Evolutionary conservation across 2,113 vertebrate species (phyloP).

Genomic region (Colossoma macropomum): DNA sequence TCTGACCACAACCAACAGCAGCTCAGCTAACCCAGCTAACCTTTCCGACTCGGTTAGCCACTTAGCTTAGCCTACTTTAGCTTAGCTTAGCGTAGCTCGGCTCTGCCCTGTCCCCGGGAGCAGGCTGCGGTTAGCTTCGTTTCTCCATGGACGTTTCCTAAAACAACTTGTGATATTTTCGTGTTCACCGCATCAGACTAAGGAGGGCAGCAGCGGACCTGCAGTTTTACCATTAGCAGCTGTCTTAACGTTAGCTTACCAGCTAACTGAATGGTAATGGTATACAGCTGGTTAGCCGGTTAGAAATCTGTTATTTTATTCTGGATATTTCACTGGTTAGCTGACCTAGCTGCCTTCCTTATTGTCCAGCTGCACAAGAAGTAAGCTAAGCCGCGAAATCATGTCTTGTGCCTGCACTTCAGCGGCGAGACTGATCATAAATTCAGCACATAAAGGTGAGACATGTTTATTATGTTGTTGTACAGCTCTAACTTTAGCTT

Average conservation of each 20-base stretch:
- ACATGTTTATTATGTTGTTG: not conserved
- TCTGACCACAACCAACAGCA: too few species aligned
- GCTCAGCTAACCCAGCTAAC: too few species aligned
- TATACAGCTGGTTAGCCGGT: slow-evolving; percentile 13
- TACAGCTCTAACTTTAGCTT: not conserved
- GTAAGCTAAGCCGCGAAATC: slow-evolving; percentile 20
- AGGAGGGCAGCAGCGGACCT: not conserved
- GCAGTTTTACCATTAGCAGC: not conserved
- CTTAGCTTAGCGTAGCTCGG: not conserved
- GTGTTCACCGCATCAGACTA: not conserved
- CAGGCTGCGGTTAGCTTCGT: too few species aligned
- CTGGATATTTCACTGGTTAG: not conserved
- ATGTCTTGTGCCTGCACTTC: slow-evolving; percentile 65
- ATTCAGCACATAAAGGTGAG: slow-evolving; percentile 64
- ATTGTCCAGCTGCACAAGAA: not conserved
- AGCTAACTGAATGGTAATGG: slow-evolving; percentile 9
- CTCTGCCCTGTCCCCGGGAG: not conserved
- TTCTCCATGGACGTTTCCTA: not conserved
- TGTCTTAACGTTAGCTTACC: too few species aligned
- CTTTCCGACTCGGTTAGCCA: too few species aligned
- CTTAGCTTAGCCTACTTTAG: not conserved
- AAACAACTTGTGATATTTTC: not conserved
- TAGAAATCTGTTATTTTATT: not conserved
- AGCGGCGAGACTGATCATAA: slow-evolving; percentile 58
- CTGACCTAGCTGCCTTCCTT: not conserved